Percentiles rank a stretch among this genome's conserved stretches.
Evolutionary conservation across 2,113 vertebrate genomes (phyloP).

Genomic region (Orthochromis indermauri): DNA sequence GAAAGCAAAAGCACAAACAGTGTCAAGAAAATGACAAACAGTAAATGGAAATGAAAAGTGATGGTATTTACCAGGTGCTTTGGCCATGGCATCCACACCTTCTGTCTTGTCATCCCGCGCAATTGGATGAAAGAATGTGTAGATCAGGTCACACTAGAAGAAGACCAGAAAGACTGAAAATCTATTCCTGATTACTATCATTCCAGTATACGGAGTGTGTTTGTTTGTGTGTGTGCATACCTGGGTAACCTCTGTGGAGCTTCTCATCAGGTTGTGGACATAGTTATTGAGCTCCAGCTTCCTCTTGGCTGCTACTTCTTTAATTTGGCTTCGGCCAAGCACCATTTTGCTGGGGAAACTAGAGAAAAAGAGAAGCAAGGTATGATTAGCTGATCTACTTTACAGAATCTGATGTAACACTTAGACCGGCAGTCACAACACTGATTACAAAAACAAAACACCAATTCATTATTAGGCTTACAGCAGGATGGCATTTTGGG

Average conservation of each 20-base stretch:
- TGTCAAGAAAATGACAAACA: background rate
- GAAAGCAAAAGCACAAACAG: background rate
- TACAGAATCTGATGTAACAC: background rate
- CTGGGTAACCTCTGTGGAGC: constrained; percentile 88
- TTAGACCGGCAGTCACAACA: background rate
- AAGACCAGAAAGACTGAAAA: background rate
- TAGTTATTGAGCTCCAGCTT: constrained; percentile 96
- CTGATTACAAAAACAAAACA: background rate
- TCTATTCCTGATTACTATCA: background rate
- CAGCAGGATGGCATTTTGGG: background rate
- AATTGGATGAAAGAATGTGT: constrained; percentile 96
- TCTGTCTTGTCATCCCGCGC: constrained; percentile 92
- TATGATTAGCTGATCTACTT: background rate
- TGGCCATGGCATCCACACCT: constrained; percentile 79
- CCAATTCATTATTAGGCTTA: background rate
- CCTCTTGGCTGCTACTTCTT: constrained; percentile 94
- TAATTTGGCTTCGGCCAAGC: constrained; percentile 92
- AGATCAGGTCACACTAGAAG: constrained; percentile 91
- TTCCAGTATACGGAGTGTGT: too few relatives aligned
- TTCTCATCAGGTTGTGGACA: constrained; percentile 88
- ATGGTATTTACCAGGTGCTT: constrained; percentile 70
- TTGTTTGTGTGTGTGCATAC: constrained; percentile 50
- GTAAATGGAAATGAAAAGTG: background rate
- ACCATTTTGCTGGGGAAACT: constrained; percentile 96
- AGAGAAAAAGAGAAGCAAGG: background rate